A percentile compares a stretch with the other conserved stretches of the same genome.
These are phyloP conservation scores for Cerceris rybyensis DNA, from an alignment of 2,888 invertebrate genomes.

Conservation along the genomic window DNA sequence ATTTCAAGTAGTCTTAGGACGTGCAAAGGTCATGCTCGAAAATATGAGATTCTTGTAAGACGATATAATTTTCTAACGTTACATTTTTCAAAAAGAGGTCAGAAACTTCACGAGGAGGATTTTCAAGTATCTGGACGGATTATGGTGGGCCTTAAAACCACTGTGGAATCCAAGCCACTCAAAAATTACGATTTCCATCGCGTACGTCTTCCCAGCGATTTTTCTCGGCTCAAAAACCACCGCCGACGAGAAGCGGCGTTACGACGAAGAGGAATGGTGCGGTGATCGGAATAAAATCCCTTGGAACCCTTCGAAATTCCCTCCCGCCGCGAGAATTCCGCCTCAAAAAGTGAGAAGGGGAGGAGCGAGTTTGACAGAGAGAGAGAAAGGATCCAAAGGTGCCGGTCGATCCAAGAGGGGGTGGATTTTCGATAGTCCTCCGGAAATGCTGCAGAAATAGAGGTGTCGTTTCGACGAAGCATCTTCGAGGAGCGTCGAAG, in stretches of 20 bases:
- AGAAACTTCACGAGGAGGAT: neutral
- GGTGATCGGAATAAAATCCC: slow-evolving; percentile 55
- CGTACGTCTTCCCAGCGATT: slow-evolving; percentile 16
- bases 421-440: slow-evolving; percentile 2
- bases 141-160: neutral
- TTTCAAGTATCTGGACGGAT: neutral
- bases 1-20: too few species aligned
- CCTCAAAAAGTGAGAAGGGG: slow-evolving; percentile 10
- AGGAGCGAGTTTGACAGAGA: too few species aligned
- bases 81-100: neutral
- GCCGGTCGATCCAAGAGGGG: slow-evolving; percentile 15
- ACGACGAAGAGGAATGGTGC: slow-evolving; percentile 34
- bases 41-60: too few species aligned
- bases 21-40: too few species aligned
- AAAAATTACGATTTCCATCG: slow-evolving; percentile 46
- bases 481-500: slow-evolving; percentile 32
- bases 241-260: slow-evolving; percentile 46
- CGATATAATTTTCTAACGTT: neutral
- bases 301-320: slow-evolving; percentile 24
- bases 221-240: slow-evolving; percentile 37
- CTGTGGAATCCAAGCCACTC: slow-evolving; percentile 9
- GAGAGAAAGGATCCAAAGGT: neutral
- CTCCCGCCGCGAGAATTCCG: neutral
- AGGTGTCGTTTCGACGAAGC: slow-evolving; percentile 29
- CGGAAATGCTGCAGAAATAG: slow-evolving; percentile 22